A percentile compares a stretch with the other conserved stretches of the same genome.
phyloP scores from a whole-genome alignment of 2,113 vertebrate genomes.

The Typhlomys cinereus region DNA sequence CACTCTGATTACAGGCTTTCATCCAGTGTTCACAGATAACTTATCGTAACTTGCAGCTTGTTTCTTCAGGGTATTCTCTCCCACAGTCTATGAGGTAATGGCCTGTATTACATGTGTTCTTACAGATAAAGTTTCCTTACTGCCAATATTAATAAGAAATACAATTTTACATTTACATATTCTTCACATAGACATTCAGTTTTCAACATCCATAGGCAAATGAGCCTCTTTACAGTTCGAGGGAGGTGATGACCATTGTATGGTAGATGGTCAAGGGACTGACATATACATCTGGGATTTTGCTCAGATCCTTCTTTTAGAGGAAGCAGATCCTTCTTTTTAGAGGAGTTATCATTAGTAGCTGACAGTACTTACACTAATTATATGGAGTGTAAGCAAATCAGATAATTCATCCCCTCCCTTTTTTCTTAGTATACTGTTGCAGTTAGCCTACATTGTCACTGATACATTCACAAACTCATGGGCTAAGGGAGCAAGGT shows the following conservation, averaged over 20 bases:
- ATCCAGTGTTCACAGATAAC: neutral
- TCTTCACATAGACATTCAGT: neutral
- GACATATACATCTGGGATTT: neutral
- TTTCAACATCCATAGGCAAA: neutral
- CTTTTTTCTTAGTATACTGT: too few relatives aligned
- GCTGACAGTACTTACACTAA: neutral
- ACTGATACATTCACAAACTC: too few relatives aligned
- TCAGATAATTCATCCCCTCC: neutral
- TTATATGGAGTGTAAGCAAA: neutral
- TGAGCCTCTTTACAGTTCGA: neutral
- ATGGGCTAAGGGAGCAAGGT: too few relatives aligned
- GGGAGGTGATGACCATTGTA: neutral
- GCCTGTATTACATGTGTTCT: neutral
- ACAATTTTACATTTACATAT: neutral
- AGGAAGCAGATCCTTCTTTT: too few relatives aligned
- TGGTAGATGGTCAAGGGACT: neutral
- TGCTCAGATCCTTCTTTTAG: neutral
- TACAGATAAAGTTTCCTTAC: conserved; percentile 31
- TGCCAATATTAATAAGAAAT: conserved; percentile 27
- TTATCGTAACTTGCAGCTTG: conserved; percentile 12
- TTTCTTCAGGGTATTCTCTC: conserved; percentile 5
- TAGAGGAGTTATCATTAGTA: neutral
- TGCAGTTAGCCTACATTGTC: too few relatives aligned
- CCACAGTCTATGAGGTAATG: neutral
- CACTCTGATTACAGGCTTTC: neutral